Base-by-base conservation (phyloP, 2,888 invertebrate species). In the Pharmacophagus antenor region DNA sequence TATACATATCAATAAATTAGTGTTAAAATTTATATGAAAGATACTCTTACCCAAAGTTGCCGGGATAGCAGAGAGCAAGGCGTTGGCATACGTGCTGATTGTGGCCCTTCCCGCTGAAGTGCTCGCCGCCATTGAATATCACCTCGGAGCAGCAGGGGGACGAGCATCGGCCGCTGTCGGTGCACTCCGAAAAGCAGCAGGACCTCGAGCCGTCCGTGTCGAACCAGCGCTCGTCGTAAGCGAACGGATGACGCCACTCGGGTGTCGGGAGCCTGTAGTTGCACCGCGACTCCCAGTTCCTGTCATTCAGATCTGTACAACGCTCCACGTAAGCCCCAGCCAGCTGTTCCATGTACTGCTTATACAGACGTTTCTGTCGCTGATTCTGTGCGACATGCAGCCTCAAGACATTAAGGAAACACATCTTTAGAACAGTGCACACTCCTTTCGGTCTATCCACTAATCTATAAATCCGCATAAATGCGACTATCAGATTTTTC, bases 321-420 rank as follows among this genome's bases (percentile, higher is more conserved):
- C 86, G 72, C 66, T 91, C 86, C 10, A 90, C 84, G 55, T 89
- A 91, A 0, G 90, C 89, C 1, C 91, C 90, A 0, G 88, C 82
- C 50, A 89, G 63, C 64, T 90, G 89, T 52, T 90, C 88, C 84
- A 88, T 85, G 58, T 91, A 91, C 67, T 90, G 89, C 72, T 90
- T 91, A 71, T 91, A 91, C 21, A 91, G 70, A 7, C 89, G 79
- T 74, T 91, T 91, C 75, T 91, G 91, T 17, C 88, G 77, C 68
- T 91, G 91, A 59, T 79, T 88, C 65, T 92, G 91, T 17, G 88
- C 86, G 42, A 92, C 90, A 65, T 92, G 92, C 23, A 92, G 74
- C 7, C 92, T 86, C 46, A 93, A 69, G 49, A 92, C 88, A 74
- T 92, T 92, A 17, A 93, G 77, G 70, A 93, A 91, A 74, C 93